phyloP scores from a whole-genome alignment of 2,113 vertebrate genomes.

The Pangasianodon gigas region DNA sequence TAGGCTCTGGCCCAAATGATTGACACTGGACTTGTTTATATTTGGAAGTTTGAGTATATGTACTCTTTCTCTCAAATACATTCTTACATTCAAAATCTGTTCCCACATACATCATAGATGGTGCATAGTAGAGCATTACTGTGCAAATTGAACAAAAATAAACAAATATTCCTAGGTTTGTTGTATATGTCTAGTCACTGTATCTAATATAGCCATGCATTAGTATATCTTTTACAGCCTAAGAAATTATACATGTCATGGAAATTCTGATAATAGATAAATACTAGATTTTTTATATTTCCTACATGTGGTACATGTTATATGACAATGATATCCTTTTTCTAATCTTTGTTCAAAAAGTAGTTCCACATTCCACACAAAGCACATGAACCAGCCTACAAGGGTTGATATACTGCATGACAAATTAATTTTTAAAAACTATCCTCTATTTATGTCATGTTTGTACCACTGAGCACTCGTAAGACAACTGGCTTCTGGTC shows the following conservation, averaged over 20 bases:
- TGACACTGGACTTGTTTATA: not conserved
- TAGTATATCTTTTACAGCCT: not conserved
- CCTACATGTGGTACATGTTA: not conserved
- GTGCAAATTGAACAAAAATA: not conserved
- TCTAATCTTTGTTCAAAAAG: not conserved
- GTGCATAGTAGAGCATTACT: not conserved
- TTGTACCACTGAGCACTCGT: constrained; percentile 69
- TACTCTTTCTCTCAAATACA: too few species aligned
- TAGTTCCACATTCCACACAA: not conserved
- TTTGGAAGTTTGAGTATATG: too few species aligned
- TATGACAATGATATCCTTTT: not conserved
- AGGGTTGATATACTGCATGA: not conserved
- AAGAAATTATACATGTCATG: not conserved
- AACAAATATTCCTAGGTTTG: not conserved
- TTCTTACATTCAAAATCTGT: not conserved
- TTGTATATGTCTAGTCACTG: not conserved
- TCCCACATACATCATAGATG: not conserved
- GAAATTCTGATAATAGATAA: not conserved
- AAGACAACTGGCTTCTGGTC: constrained; percentile 66
- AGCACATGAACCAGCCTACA: not conserved
- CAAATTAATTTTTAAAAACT: not conserved
- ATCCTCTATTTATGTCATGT: not conserved
- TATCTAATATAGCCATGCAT: not conserved
- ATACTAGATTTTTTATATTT: not conserved
- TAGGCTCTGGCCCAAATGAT: not conserved